These are phyloP conservation scores for Pedetes capensis DNA, from an alignment of 2,113 vertebrate genomes.

Conservation along the genomic window DNA sequence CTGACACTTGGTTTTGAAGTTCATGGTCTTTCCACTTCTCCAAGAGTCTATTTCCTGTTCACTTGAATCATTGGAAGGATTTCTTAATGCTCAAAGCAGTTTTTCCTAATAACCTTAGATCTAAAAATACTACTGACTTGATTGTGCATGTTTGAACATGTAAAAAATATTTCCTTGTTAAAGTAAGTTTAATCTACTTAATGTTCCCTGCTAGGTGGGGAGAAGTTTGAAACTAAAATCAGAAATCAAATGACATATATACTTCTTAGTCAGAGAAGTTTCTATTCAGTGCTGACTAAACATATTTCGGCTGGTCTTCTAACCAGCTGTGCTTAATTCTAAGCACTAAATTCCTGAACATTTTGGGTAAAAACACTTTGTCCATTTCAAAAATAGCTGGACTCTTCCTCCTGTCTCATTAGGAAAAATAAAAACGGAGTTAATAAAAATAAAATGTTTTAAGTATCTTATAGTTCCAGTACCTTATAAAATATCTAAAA, in stretches of 20 bases:
- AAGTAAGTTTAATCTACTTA: conserved; percentile 58
- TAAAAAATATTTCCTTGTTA: conserved; percentile 61
- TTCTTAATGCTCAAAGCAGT: neutral
- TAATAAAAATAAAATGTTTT: conserved; percentile 1
- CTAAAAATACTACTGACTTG: conserved; percentile 22
- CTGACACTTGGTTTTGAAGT: neutral
- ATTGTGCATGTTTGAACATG: conserved; percentile 62
- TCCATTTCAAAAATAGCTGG: conserved; percentile 48
- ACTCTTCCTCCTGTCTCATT: neutral
- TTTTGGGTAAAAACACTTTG: conserved; percentile 30
- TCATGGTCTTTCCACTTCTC: neutral
- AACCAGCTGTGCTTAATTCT: conserved; percentile 27
- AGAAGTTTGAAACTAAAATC: conserved; percentile 39
- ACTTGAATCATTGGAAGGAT: conserved; percentile 50
- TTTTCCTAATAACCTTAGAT: conserved; percentile 49
- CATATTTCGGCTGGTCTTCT: conserved; percentile 30
- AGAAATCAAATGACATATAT: conserved; percentile 56
- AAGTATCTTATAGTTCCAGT: neutral
- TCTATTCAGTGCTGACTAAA: conserved; percentile 15
- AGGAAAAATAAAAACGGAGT: neutral
- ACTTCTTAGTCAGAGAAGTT: conserved; percentile 57
- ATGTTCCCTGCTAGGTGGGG: neutral
- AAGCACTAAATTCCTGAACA: conserved; percentile 19
- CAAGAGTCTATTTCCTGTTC: conserved; percentile 46
- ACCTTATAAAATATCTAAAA: too few species aligned